Base-by-base conservation (phyloP, 2,888 invertebrate genomes). In the Apamea epomidion region DNA sequence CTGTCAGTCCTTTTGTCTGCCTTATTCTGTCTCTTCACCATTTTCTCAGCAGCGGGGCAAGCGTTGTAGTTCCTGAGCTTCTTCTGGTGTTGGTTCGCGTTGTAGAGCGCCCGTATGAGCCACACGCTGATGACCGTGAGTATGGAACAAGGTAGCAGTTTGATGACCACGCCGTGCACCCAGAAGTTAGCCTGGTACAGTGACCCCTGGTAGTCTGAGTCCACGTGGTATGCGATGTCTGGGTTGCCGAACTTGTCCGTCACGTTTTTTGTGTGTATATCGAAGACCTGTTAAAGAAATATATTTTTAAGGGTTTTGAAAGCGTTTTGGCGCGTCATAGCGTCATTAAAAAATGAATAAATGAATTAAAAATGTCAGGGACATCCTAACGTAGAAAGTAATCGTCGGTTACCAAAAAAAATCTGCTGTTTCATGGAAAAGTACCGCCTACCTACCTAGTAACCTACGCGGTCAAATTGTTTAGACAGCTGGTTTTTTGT, bases 161-260 rank as follows among this genome's bases (percentile, higher is more conserved):
- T 99, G 83, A 99, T 98, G 51, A 98, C 96, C 3, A 98, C 98
- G 0, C 98, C 98, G 91, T 98, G 98, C 21, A 98, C 97, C 98
- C 98, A 98, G 94, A 98, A 98, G 94, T 98, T 98, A 25, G 98
- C 95, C 89, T 97, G 97, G 91, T 98, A 98, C 3, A 98, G 92
- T 0, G 97, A 97, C 10, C 97, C 97, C 84, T 97, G 95, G 88
- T 97, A 97, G 78, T 97, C 97, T 0, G 98, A 97, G 78, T 97
- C 97, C 89, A 94, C 97, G 89, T 96, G 95, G 86, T 97, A 97
- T 0, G 94, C 95, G 21, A 94, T 93, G 84, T 92, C 93, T 6
- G 94, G 93, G 65, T 94, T 93, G 2, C 95, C 96, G 72, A 96
- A 93, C 83, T 96, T 96, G 76, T 95, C 94, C 10, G 97, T 95